These are phyloP conservation scores for Dendrolimus kikuchii DNA, from an alignment of 1,140 invertebrate species.

Conservation along the genomic window DNA sequence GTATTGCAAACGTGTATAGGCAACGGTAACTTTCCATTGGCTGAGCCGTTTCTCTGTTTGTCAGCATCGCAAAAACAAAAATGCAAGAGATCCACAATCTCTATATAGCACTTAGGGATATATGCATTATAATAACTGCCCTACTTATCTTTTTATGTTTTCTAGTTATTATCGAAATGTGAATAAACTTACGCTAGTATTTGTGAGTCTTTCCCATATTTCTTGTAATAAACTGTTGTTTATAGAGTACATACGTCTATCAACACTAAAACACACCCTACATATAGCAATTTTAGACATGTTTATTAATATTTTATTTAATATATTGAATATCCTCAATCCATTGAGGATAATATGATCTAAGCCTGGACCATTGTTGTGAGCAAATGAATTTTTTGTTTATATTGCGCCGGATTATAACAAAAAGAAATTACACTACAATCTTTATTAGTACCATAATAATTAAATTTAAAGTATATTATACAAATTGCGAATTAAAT, in stretches of 20 bases:
- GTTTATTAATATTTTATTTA: background rate
- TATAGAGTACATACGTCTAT: conserved; percentile 9
- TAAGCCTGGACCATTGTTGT: no score
- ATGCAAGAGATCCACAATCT: no score
- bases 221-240: conserved; percentile 7
- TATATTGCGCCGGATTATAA: no score
- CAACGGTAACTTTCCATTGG: background rate
- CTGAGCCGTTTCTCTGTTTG: no score
- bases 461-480: no score
- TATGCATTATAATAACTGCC: background rate
- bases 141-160: background rate
- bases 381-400: no score
- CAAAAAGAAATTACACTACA: no score
- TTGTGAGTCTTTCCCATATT: conserved; percentile 10
- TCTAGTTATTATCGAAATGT: background rate
- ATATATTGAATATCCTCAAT: background rate
- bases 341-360: no score
- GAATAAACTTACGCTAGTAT: conserved; percentile 8
- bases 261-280: conserved; percentile 13
- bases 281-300: conserved; percentile 8
- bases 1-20: background rate
- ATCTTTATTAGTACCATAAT: no score
- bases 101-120: no score
- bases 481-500: no score
- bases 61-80: no score